phyloP scores from a whole-genome alignment of 2,797 vertebrate genomes.

The Neoniphon sammara region DNA sequence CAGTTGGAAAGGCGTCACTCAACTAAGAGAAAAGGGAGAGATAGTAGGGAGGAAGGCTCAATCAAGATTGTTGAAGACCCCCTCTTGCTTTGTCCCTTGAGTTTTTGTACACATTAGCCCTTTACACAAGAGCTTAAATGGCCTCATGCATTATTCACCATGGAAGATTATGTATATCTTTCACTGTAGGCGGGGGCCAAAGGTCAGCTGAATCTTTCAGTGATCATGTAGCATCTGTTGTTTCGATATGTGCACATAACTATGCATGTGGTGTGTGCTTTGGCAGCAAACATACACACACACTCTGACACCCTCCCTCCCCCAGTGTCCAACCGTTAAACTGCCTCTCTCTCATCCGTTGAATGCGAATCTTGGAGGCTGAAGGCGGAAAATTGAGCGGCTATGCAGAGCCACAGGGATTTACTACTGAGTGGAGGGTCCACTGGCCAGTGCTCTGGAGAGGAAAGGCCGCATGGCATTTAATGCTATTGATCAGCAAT shows the following conservation, averaged over 20 bases:
- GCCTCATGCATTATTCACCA: slow-evolving; percentile 56
- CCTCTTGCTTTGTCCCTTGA: slow-evolving; percentile 39
- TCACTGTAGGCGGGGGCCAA: slow-evolving; percentile 16
- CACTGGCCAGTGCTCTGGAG: slow-evolving; percentile 54
- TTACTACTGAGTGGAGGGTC: slow-evolving; percentile 67
- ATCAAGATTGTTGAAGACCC: slow-evolving; percentile 8
- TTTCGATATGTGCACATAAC: slow-evolving; percentile 11
- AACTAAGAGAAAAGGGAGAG: neutral
- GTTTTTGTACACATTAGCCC: slow-evolving; percentile 44
- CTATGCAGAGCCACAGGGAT: slow-evolving; percentile 59
- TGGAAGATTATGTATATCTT: slow-evolving; percentile 29
- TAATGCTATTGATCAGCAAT: slow-evolving; percentile 79
- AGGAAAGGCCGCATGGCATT: slow-evolving; percentile 69
- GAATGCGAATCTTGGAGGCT: slow-evolving; percentile 48
- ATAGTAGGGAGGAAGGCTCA: neutral
- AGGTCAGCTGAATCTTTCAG: slow-evolving; percentile 32
- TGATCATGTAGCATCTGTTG: slow-evolving; percentile 11
- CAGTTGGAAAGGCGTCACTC: slow-evolving; percentile 22
- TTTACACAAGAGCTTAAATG: slow-evolving; percentile 56
- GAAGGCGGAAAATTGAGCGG: slow-evolving; percentile 73
- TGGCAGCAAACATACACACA: slow-evolving; percentile 11
- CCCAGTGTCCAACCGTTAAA: slow-evolving; percentile 52
- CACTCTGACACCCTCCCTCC: neutral
- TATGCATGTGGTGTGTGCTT: slow-evolving; percentile 1
- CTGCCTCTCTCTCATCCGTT: slow-evolving; percentile 51